phyloP scores from a whole-genome alignment of 2,888 invertebrate genomes.

The Alviniconcha strummeri region DNA sequence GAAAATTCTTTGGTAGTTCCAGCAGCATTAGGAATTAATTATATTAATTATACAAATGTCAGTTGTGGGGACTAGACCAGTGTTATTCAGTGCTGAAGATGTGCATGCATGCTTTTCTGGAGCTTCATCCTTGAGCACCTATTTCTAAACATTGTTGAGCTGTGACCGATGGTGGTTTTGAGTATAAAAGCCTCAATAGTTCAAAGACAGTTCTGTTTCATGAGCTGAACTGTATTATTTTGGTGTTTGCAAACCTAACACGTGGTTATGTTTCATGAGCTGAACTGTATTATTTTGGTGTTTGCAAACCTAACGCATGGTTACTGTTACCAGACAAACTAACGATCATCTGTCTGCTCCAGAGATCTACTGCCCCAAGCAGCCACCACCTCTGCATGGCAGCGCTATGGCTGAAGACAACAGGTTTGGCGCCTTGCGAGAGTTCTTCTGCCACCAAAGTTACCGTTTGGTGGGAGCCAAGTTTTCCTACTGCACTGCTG shows the following conservation, averaged over 20 bases:
- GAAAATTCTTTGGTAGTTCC: too few relatives aligned
- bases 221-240: neutral
- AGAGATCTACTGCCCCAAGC: constrained; percentile 60
- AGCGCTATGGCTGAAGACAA: constrained; percentile 47
- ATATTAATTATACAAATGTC: too few relatives aligned
- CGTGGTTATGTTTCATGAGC: neutral
- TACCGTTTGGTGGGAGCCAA: constrained; percentile 54
- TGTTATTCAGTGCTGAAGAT: too few relatives aligned
- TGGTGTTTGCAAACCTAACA: neutral
- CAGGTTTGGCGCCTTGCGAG: constrained; percentile 49
- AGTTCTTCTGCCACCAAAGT: constrained; percentile 51
- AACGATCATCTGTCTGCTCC: constrained; percentile 32
- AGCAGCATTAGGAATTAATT: too few relatives aligned
- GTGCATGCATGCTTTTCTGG: too few relatives aligned
- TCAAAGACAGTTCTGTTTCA: neutral
- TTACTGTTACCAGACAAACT: too few relatives aligned
- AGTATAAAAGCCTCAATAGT: too few relatives aligned
- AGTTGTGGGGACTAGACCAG: too few relatives aligned
- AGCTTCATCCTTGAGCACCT: too few relatives aligned
- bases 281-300: neutral
- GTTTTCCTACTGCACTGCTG: constrained; percentile 51
- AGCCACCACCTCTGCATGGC: constrained; percentile 49
- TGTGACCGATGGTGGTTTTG: too few relatives aligned
- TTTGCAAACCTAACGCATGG: too few relatives aligned
- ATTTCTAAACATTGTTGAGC: too few relatives aligned